phyloP scores from a whole-genome alignment of 2,888 invertebrate genomes.

The Temnothorax ravouxi region DNA sequence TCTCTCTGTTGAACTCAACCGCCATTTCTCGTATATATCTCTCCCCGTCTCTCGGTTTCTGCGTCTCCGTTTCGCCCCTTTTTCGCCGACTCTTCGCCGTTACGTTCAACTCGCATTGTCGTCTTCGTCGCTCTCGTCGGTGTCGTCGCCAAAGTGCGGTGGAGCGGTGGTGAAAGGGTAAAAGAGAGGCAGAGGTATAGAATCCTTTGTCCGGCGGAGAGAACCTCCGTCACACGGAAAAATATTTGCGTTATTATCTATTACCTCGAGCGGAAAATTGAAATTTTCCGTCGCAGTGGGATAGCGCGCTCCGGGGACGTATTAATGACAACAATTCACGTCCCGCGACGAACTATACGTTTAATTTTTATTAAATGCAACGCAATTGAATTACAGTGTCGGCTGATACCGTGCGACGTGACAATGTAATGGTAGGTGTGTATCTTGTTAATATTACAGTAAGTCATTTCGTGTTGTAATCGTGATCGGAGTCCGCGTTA shows the following conservation, averaged over 20 bases:
- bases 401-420: conserved; percentile 27
- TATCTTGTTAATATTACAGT: conserved; percentile 42
- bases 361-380: conserved; percentile 47
- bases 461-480: conserved; percentile 44
- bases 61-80: conserved; percentile 55
- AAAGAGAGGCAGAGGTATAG: conserved; percentile 48
- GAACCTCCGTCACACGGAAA: conserved; percentile 73
- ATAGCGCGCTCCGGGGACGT: conserved; percentile 60
- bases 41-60: conserved; percentile 36
- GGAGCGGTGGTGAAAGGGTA: conserved; percentile 47
- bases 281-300: conserved; percentile 71
- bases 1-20: conserved; percentile 39
- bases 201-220: conserved; percentile 73
- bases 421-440: conserved; percentile 16
- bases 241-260: conserved; percentile 77
- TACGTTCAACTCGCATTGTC: conserved; percentile 42
- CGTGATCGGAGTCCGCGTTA: conserved; percentile 23
- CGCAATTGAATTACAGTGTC: conserved; percentile 48
- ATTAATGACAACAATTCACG: conserved; percentile 69
- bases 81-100: conserved; percentile 41
- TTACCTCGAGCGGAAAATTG: conserved; percentile 75
- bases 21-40: conserved; percentile 48
- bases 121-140: conserved; percentile 44
- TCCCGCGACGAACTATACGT: conserved; percentile 63
- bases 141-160: conserved; percentile 50